These are phyloP conservation scores for Galemys pyrenaicus DNA, from an alignment of 2,113 vertebrate genomes.

Conservation along the genomic window DNA sequence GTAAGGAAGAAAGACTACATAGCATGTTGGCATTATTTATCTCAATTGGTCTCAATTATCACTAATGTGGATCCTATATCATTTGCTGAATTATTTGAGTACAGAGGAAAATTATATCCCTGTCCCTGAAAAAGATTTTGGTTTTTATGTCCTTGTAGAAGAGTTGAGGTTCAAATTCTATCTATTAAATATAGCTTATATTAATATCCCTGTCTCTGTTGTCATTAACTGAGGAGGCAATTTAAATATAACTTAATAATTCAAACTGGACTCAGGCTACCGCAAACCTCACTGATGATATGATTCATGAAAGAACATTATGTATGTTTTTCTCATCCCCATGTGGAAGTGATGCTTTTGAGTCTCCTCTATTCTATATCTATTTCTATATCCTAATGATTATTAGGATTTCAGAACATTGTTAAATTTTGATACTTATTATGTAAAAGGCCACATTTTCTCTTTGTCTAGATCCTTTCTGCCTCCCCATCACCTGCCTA, in stretches of 20 bases:
- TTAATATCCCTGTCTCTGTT: background rate
- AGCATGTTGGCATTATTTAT: background rate
- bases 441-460: background rate
- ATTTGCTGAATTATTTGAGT: slow-evolving; percentile 32
- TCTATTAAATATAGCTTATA: background rate
- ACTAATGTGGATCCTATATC: background rate
- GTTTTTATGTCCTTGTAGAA: background rate
- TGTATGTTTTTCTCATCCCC: background rate
- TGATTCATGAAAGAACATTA: background rate
- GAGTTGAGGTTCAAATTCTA: background rate
- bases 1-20: background rate
- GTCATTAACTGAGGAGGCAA: background rate
- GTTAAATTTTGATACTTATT: background rate
- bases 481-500: background rate
- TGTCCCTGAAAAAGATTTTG: background rate
- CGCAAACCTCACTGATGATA: background rate
- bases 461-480: background rate
- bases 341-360: background rate
- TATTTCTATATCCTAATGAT: background rate
- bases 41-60: slow-evolving; percentile 30
- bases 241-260: background rate
- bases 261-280: background rate
- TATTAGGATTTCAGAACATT: background rate
- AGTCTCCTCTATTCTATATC: background rate
- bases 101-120: slow-evolving; percentile 10